Evolutionary conservation across 1,140 invertebrate genomes (phyloP), one percentile per base, ranked within the genome.

Genomic region (Ruditapes philippinarum): DNA sequence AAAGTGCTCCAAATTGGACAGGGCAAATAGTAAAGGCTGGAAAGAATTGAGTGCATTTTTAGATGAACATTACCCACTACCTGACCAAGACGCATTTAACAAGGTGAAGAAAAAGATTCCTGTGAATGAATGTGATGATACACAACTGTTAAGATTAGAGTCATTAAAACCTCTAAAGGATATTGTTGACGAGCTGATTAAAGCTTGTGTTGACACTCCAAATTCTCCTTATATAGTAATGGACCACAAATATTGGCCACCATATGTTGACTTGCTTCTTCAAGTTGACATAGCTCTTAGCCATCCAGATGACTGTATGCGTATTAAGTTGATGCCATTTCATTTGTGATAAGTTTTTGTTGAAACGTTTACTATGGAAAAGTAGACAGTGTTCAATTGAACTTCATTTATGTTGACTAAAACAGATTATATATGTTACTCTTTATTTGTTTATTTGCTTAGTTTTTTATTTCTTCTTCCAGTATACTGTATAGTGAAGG

Each of bases 191-290:
- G 62, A 62, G 19, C 40, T 89, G 42, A 89, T 89, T 40, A 68
- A 45, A 25, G 38, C 31, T 11, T 89, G 87, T 82, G 7, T 81
- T 4, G 68, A 82, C 33, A 57, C 19, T 7, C 87, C 87, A 74
- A 89, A 89, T 74, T 49, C 81, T n/a, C 87, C 87, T 12, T 89
- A 89, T 62, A 38, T 89, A n/a, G 68, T 42, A 17, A 74, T 42
- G 22, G 87, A 89, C 36, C 87, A 89, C 36, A 40, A 33, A 4
- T 82, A 74, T 74, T 89, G 87, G 87, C 87, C 87, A 0, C 87
- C 78, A 38, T 89, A 81, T 74, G 65, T 89, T 28, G 87, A 89
- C 28, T 31, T 89, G n/a, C 87, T 89, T 9, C 78, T 89, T 12
- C 40, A 73, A n/a, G 79, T 60, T 40, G 87, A 80, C n/a, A 73